Evolutionary conservation across 2,113 vertebrate genomes (phyloP).

Genomic region (Ailuropoda melanoleuca): DNA sequence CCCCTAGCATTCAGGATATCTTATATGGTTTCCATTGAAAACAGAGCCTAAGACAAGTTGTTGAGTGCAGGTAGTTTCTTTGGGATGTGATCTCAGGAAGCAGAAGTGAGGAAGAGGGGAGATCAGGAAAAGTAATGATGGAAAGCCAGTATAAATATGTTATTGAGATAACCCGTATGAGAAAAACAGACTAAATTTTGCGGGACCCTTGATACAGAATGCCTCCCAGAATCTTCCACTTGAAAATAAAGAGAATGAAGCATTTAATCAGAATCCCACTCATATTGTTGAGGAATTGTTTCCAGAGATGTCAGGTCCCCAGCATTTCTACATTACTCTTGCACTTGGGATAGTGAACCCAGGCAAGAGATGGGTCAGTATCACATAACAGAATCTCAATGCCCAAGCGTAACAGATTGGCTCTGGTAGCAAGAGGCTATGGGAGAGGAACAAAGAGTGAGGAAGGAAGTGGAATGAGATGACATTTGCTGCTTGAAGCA

Average conservation of each 20-base stretch:
- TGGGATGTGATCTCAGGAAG: neutral
- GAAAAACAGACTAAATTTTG: neutral
- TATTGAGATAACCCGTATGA: neutral
- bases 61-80: neutral
- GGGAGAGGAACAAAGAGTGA: neutral
- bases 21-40: neutral
- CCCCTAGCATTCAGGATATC: neutral
- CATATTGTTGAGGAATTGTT: neutral
- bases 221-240: neutral
- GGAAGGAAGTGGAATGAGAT: too few relatives aligned
- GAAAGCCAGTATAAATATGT: neutral
- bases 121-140: neutral
- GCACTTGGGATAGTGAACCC: neutral
- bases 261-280: neutral
- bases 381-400: neutral
- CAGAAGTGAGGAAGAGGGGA: neutral
- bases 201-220: neutral
- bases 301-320: neutral
- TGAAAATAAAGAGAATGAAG: neutral
- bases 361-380: neutral
- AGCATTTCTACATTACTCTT: too few relatives aligned
- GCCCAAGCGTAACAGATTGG: neutral
- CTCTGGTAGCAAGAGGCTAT: neutral
- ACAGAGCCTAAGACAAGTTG: neutral
- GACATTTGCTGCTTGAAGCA: neutral